Conservation (phyloP, 2,797 vertebrate genomes). For the Lycodopsis pacificus region DNA sequence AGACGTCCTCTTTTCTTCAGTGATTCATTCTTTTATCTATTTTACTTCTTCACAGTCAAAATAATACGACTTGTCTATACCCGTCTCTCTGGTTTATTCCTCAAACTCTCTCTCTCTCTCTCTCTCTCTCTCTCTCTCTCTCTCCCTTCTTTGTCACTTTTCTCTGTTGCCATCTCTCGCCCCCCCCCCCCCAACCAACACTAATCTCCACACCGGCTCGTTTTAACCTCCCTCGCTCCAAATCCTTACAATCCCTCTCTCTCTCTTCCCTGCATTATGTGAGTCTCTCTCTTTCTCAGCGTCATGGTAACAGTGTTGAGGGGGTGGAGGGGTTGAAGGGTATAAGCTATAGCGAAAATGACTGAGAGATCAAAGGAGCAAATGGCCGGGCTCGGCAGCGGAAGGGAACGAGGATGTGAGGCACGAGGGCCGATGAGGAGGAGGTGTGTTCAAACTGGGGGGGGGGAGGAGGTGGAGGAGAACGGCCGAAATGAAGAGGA, state of each 20-base stretch:
- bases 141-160: constrained; percentile 10
- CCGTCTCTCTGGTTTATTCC: constrained; percentile 11
- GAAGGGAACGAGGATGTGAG: constrained; percentile 27
- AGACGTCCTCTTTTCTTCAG: background rate
- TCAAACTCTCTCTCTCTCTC: background rate
- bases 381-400: constrained; percentile 41
- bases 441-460: background rate
- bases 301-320: constrained; percentile 60
- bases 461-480: background rate
- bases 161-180: constrained; percentile 12
- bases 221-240: constrained; percentile 27
- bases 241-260: constrained; percentile 26
- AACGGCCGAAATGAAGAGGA: no score
- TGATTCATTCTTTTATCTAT: background rate
- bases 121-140: constrained; percentile 8
- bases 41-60: background rate
- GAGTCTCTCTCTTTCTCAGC: constrained; percentile 25
- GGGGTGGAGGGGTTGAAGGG: constrained; percentile 29
- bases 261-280: background rate
- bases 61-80: background rate
- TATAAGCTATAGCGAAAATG: constrained; percentile 32
- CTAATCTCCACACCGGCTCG: constrained; percentile 20
- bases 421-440: constrained; percentile 2
- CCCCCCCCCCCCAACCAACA: background rate
- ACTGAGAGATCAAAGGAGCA: constrained; percentile 65